Percentiles rank a stretch among this genome's conserved stretches.
phyloP scores from a whole-genome alignment of 2,888 invertebrate genomes.

The Sinohyriopsis cumingii region DNA sequence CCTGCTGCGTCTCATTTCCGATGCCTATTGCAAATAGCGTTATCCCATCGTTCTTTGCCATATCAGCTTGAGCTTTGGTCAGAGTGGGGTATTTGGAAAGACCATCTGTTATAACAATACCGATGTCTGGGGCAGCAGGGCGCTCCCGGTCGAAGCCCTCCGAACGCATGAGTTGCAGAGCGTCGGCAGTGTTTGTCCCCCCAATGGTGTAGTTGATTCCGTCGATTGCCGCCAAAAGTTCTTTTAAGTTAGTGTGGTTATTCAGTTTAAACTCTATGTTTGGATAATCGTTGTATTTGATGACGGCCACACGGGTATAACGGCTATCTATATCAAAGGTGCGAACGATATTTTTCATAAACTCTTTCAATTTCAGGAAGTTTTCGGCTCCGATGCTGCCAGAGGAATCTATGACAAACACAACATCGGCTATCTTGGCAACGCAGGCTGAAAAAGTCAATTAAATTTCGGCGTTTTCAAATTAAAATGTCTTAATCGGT shows the following conservation, averaged over 20 bases:
- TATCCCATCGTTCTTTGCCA: slow-evolving; percentile 30
- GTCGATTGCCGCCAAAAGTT: slow-evolving; percentile 34
- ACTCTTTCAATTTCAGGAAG: slow-evolving; percentile 24
- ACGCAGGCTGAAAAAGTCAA: slow-evolving; percentile 23
- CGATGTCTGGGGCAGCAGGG: slow-evolving; percentile 31
- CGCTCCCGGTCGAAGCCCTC: slow-evolving; percentile 36
- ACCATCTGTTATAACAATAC: slow-evolving; percentile 36
- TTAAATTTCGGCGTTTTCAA: no score
- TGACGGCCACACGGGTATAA: slow-evolving; percentile 31
- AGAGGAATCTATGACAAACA: slow-evolving; percentile 31
- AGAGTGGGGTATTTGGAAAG: slow-evolving; percentile 29
- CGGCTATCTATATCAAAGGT: slow-evolving; percentile 20
- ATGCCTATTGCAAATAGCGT: slow-evolving; percentile 39
- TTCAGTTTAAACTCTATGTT: slow-evolving; percentile 45
- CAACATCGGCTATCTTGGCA: slow-evolving; percentile 29
- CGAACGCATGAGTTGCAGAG: slow-evolving; percentile 38
- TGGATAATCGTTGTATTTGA: slow-evolving; percentile 37
- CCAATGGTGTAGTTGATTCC: slow-evolving; percentile 34
- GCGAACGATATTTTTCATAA: slow-evolving; percentile 27
- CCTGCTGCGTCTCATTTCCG: slow-evolving; percentile 23
- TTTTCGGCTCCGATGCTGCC: slow-evolving; percentile 29
- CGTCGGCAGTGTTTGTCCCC: slow-evolving; percentile 51
- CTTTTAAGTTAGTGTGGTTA: slow-evolving; percentile 28
- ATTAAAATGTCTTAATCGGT: no score
- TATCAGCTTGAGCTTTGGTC: slow-evolving; percentile 24